Evolutionary conservation across 2,113 vertebrate species (phyloP).

Genomic region (Nematolebias whitei): DNA sequence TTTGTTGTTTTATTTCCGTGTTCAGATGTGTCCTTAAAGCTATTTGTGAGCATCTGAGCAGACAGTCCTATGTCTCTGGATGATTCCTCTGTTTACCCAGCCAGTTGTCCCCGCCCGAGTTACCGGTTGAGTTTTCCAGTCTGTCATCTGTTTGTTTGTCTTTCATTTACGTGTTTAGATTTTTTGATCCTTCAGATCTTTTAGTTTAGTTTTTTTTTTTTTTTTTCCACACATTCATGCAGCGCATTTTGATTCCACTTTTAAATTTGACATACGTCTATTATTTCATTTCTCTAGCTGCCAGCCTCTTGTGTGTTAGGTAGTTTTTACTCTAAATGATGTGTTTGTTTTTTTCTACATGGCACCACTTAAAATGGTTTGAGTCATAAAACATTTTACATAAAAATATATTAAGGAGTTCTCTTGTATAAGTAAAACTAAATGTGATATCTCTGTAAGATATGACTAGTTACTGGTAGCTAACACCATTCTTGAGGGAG

Average conservation of each 20-base stretch:
- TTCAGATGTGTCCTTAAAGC: not conserved
- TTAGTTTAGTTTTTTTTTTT: too few species aligned
- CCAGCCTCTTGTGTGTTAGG: not conserved
- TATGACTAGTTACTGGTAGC: too few species aligned
- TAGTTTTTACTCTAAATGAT: not conserved
- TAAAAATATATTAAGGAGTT: too few species aligned
- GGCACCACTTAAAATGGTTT: not conserved
- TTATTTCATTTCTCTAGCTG: not conserved
- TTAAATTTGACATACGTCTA: not conserved
- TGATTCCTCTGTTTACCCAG: not conserved
- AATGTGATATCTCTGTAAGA: too few species aligned
- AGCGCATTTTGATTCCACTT: not conserved
- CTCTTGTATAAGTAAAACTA: too few species aligned
- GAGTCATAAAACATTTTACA: too few species aligned
- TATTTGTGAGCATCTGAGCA: not conserved
- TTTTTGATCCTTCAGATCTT: not conserved
- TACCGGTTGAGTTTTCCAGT: not conserved
- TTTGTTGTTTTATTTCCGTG: too few species aligned
- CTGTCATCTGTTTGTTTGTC: not conserved
- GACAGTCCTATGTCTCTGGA: not conserved
- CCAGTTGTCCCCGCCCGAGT: not conserved
- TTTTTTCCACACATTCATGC: not conserved
- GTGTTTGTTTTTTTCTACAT: not conserved
- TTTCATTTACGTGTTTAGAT: not conserved
- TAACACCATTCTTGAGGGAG: too few species aligned